These are phyloP conservation scores for Acanthosoma haemorrhoidale DNA, from an alignment of 2,888 invertebrate species.

Conservation along the genomic window DNA sequence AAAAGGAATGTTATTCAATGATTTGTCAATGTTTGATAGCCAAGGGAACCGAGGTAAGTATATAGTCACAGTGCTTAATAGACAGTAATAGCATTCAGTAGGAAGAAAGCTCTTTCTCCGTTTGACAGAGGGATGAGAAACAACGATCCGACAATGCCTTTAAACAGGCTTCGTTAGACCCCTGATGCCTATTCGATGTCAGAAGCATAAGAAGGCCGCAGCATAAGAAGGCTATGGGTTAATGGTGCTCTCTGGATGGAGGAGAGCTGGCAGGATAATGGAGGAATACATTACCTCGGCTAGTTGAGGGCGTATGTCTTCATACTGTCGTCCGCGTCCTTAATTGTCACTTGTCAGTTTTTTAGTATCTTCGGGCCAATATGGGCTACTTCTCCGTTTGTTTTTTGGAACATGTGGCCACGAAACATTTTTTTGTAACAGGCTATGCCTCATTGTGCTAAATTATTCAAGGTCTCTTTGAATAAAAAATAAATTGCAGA, in stretches of 20 bases:
- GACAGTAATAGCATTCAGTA: too few relatives aligned
- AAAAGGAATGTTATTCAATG: too few relatives aligned
- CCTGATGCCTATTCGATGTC: not conserved
- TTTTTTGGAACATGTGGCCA: not conserved
- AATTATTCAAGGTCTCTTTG: not conserved
- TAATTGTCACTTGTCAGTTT: not conserved
- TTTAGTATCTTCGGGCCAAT: conserved; percentile 6
- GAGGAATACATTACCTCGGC: not conserved
- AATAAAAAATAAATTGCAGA: not conserved
- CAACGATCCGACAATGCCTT: not conserved
- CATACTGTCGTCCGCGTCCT: not conserved
- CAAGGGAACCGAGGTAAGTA: too few relatives aligned
- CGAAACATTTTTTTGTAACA: not conserved
- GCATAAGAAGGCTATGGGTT: conserved; percentile 1
- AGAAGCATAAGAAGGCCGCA: not conserved
- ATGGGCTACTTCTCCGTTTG: not conserved
- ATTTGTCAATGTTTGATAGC: too few relatives aligned
- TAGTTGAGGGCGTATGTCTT: not conserved
- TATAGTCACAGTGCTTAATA: too few relatives aligned
- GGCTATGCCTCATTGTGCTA: not conserved
- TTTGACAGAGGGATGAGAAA: too few relatives aligned
- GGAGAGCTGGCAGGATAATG: not conserved
- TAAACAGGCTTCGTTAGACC: not conserved
- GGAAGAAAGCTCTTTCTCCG: too few relatives aligned
- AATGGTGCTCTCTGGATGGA: not conserved